Conservation (phyloP, 2,888 invertebrate species). For the Pollenia amentaria region DNA sequence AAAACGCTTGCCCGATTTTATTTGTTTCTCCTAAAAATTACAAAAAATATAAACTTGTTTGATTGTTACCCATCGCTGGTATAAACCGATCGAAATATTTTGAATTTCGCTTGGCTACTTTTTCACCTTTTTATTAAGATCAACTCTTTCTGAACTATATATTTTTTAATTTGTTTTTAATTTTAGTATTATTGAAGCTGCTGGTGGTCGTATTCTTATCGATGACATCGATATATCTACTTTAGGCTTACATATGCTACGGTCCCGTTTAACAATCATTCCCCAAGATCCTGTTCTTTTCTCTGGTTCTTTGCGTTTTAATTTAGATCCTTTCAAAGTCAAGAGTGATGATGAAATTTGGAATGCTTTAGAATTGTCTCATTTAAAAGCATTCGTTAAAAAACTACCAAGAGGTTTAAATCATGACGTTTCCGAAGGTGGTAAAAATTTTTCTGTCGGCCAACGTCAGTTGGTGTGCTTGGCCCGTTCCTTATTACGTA, state of each 20-base stretch:
- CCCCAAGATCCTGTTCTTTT: slow-evolving; percentile 98
- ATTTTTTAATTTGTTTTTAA: slow-evolving; percentile 12
- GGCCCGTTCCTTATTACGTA: slow-evolving; percentile 92
- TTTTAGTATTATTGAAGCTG: slow-evolving; percentile 92
- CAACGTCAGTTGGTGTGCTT: slow-evolving; percentile 95
- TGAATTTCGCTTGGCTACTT: too few relatives aligned
- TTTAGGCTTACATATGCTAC: slow-evolving; percentile 93
- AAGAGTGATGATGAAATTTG: slow-evolving; percentile 94
- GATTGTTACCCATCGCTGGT: too few relatives aligned
- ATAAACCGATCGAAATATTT: too few relatives aligned
- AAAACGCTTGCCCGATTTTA: too few relatives aligned
- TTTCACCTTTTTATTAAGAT: too few relatives aligned
- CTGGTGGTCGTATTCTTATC: slow-evolving; percentile 92
- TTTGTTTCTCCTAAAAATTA: too few relatives aligned
- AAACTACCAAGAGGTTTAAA: slow-evolving; percentile 90
- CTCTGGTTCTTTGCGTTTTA: slow-evolving; percentile 94
- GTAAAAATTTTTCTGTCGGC: slow-evolving; percentile 95
- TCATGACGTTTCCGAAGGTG: slow-evolving; percentile 95
- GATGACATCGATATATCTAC: slow-evolving; percentile 92
- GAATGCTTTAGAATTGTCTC: slow-evolving; percentile 94
- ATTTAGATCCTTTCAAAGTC: slow-evolving; percentile 94
- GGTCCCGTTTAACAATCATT: slow-evolving; percentile 93
- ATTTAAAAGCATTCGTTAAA: slow-evolving; percentile 93
- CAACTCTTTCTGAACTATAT: neutral
- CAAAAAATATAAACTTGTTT: too few relatives aligned